Evolutionary conservation across 2,888 invertebrate species (phyloP).

Genomic region (Oasisia sp.): DNA sequence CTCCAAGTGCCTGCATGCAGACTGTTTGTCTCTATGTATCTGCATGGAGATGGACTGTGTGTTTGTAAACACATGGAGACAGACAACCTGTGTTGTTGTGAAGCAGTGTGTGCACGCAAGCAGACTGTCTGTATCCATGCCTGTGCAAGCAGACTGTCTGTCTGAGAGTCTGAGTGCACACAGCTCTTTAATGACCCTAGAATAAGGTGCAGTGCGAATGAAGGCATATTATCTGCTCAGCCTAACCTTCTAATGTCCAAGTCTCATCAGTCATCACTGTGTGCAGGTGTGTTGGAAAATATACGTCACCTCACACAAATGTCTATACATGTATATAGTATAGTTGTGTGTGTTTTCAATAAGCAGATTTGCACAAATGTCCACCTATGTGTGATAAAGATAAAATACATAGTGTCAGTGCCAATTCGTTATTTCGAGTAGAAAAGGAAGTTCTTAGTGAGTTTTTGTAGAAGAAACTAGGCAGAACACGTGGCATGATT

Average conservation of each 20-base stretch:
- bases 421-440: neutral
- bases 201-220: neutral
- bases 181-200: neutral
- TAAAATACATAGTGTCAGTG: neutral
- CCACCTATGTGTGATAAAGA: neutral
- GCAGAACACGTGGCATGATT: neutral
- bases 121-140: too few species aligned
- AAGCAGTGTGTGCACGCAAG: too few species aligned
- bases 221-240: neutral
- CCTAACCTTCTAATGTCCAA: neutral
- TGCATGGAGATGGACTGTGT: too few species aligned
- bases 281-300: neutral
- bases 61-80: too few species aligned
- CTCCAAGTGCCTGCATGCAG: too few species aligned
- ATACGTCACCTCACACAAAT: neutral
- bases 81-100: too few species aligned
- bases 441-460: neutral
- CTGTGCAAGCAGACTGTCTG: too few species aligned
- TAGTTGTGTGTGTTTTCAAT: neutral
- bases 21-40: too few species aligned
- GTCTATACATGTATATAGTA: neutral
- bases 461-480: neutral
- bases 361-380: neutral
- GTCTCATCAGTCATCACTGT: neutral
- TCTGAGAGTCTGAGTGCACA: neutral